Evolutionary conservation across 2,113 vertebrate genomes (phyloP).

Genomic region (Pangasianodon hypophthalmus): DNA sequence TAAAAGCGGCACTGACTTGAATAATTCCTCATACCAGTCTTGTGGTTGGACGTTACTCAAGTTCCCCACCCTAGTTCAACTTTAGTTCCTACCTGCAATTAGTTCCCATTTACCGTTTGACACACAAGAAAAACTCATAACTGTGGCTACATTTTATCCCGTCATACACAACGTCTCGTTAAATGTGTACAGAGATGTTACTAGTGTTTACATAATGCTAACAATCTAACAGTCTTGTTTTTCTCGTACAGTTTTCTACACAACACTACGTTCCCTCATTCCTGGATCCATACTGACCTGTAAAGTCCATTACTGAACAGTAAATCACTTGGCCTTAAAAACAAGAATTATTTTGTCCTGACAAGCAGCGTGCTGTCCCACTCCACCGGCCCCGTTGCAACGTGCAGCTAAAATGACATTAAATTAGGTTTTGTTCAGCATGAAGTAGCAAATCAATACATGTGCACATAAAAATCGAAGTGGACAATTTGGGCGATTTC

Average conservation of each 20-base stretch:
- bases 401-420: neutral
- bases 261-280: neutral
- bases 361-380: neutral
- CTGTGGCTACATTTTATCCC: neutral
- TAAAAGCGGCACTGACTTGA: neutral
- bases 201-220: neutral
- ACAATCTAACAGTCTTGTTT: neutral
- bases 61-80: neutral
- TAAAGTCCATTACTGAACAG: neutral
- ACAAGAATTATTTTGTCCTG: neutral
- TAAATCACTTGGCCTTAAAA: neutral
- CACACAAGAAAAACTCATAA: neutral
- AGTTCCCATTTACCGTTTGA: neutral
- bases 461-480: neutral
- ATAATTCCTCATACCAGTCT: neutral
- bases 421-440: neutral
- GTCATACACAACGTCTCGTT: neutral
- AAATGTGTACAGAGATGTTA: neutral
- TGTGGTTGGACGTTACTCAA: neutral
- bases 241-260: neutral
- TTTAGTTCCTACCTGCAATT: neutral
- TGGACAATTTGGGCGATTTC: neutral
- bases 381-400: neutral
- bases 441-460: slow-evolving; percentile 11
- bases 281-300: neutral